These are phyloP conservation scores for Pseudorhiza aurosa DNA, from an alignment of 30 jellyfish, hydroid and myxozoan genomes.

Conservation along the genomic window DNA sequence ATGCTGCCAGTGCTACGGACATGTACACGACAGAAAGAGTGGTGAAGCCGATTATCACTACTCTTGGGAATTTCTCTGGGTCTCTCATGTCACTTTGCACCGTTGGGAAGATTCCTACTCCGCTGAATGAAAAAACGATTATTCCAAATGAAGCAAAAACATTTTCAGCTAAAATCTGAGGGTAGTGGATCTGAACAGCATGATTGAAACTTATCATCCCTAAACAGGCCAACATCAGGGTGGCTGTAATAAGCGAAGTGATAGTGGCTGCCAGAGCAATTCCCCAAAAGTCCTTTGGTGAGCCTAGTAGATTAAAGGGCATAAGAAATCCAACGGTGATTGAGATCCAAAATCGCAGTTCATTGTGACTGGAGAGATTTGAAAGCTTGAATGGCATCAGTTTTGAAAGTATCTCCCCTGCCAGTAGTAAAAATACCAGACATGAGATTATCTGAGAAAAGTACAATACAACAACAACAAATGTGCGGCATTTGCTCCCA, in stretches of 20 bases:
- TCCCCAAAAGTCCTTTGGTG: conserved; percentile 96
- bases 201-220: conserved; percentile 40
- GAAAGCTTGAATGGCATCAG: conserved; percentile 74
- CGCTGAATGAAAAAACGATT: conserved; percentile 83
- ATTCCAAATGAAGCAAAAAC: conserved; percentile 88
- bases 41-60: conserved; percentile 75
- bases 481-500: conserved; percentile 62
- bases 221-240: conserved; percentile 50
- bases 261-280: conserved; percentile 86
- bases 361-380: conserved; percentile 52
- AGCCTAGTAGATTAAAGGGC: conserved; percentile 90
- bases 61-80: conserved; percentile 76
- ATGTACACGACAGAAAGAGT: conserved; percentile 72
- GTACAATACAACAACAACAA: conserved; percentile 68
- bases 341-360: conserved; percentile 84
- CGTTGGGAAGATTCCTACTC: conserved; percentile 93
- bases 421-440: conserved; percentile 81
- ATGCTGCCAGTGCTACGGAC: conserved; percentile 72
- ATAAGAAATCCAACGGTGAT: conserved; percentile 72
- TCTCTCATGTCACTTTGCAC: conserved; percentile 90
- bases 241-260: conserved; percentile 81
- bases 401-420: conserved; percentile 87
- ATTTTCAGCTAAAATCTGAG: conserved; percentile 57
- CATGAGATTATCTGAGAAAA: conserved; percentile 67
- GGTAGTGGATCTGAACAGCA: conserved; percentile 39